phyloP scores from a whole-genome alignment of 1,140 invertebrate genomes.

The roundworm (Caenorhabditis elegans) region WBcel235 BX284602.5:7034001-7034500 shows the following conservation, averaged over 20 bases:
- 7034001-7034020: too few relatives aligned
- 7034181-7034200: conserved; percentile 29
- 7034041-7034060: neutral
- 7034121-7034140: neutral
- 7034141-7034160: conserved; percentile 28
- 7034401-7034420: too few relatives aligned
- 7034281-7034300: conserved; percentile 30
- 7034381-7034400: too few relatives aligned
- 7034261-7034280: conserved; percentile 8
- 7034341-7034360: neutral
- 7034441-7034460: too few relatives aligned
- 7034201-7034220: conserved; percentile 15
- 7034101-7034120: neutral
- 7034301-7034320: neutral
- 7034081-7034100: conserved; percentile 13
- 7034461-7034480: too few relatives aligned
- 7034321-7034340: conserved; percentile 24
- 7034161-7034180: conserved; percentile 33
- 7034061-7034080: conserved; percentile 15
- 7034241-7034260: conserved; percentile 25
- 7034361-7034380: neutral
- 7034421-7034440: too few relatives aligned
- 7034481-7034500: too few relatives aligned
- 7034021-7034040: too few relatives aligned
- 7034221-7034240: conserved; percentile 21